phyloP scores from a whole-genome alignment of 2,113 vertebrate species.

The Odobenus rosmarus region DNA sequence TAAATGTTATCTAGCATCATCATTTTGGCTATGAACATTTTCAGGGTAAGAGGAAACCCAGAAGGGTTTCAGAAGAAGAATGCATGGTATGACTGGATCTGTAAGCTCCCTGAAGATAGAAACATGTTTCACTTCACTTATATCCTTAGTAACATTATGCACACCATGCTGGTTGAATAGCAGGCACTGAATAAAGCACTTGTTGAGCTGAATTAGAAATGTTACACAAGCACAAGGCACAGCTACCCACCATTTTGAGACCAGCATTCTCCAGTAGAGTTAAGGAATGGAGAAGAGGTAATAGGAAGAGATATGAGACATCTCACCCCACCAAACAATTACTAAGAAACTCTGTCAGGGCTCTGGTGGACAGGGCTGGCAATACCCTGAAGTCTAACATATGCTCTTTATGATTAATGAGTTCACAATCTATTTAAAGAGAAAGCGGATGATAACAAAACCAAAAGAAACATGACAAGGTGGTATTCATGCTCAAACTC shows the following conservation, averaged over 20 bases:
- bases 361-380: background rate
- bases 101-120: conserved; percentile 42
- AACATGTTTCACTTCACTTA: conserved; percentile 8
- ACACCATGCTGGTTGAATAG: conserved; percentile 5
- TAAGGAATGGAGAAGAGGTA: background rate
- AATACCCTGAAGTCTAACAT: background rate
- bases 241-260: conserved; percentile 22
- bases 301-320: background rate
- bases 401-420: conserved; percentile 42
- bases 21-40: conserved; percentile 49
- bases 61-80: conserved; percentile 41
- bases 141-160: background rate
- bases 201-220: conserved; percentile 21
- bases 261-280: background rate
- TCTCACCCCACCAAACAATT: background rate
- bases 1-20: conserved; percentile 17
- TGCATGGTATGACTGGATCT: background rate
- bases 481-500: background rate
- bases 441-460: background rate
- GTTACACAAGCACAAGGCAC: conserved; percentile 3
- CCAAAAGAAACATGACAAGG: conserved; percentile 13
- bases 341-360: background rate
- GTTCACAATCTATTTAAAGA: background rate
- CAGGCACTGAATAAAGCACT: conserved; percentile 27
- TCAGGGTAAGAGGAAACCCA: background rate